phyloP scores from a whole-genome alignment of 2,888 invertebrate species.

The Rhagium mordax region DNA sequence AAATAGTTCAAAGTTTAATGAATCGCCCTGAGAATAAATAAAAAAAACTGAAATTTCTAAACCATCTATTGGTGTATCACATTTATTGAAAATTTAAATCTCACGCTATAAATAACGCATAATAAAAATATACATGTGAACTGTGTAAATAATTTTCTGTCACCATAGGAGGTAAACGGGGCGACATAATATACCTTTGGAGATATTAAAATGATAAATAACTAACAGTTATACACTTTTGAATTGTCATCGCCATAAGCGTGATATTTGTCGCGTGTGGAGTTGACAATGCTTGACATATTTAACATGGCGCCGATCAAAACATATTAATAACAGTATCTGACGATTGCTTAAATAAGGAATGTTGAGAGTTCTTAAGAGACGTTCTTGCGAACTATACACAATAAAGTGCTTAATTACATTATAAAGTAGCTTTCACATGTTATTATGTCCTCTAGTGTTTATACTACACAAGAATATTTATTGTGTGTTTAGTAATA shows the following conservation, averaged over 20 bases:
- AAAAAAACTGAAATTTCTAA: background rate
- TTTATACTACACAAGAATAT: constrained; percentile 2
- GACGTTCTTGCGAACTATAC: constrained; percentile 12
- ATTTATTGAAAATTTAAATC: background rate
- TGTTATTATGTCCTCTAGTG: constrained; percentile 18
- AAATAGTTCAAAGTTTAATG: no score
- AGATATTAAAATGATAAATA: constrained; percentile 19
- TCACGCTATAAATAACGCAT: background rate
- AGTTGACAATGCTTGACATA: constrained; percentile 29
- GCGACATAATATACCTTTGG: background rate
- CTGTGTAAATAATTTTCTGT: background rate
- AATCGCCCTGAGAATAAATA: no score
- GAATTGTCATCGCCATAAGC: constrained; percentile 14
- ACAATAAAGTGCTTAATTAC: constrained; percentile 30
- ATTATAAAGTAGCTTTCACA: constrained; percentile 19
- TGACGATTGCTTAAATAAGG: constrained; percentile 8
- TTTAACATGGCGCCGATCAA: constrained; percentile 24
- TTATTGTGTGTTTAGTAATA: constrained; percentile 23
- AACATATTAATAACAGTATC: constrained; percentile 21
- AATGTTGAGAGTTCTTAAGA: constrained; percentile 12
- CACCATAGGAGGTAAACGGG: background rate
- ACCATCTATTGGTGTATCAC: background rate
- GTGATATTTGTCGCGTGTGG: constrained; percentile 14
- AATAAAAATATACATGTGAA: background rate
- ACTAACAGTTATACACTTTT: constrained; percentile 1